These are phyloP conservation scores for Eurystomus gularis DNA, from an alignment of 2,113 vertebrate species.

Conservation along the genomic window DNA sequence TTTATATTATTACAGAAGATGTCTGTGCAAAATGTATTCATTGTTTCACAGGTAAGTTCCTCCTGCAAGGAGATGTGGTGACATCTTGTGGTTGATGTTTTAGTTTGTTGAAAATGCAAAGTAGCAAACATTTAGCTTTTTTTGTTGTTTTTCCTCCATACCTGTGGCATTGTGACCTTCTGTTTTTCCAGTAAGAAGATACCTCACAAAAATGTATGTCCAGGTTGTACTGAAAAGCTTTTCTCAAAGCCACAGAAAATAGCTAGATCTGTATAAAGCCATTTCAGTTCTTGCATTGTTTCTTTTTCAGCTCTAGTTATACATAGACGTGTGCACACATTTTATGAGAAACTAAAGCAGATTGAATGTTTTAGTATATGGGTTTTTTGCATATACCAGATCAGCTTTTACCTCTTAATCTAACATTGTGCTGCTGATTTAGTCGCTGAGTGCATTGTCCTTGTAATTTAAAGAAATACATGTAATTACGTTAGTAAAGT, in stretches of 20 bases:
- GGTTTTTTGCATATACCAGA: neutral
- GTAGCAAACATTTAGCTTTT: neutral
- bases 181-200: neutral
- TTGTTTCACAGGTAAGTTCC: neutral
- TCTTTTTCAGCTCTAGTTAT: neutral
- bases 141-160: neutral
- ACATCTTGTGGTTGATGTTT: slow-evolving; percentile 65
- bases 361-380: neutral
- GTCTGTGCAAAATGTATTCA: neutral
- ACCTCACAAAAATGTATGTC: neutral
- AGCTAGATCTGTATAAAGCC: neutral
- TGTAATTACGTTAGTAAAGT: neutral
- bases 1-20: neutral
- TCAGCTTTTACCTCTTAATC: neutral
- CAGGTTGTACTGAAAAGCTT: neutral
- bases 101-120: neutral
- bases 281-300: neutral
- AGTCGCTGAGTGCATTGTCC: neutral
- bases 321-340: neutral
- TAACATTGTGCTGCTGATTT: neutral
- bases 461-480: neutral
- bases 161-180: neutral
- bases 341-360: neutral
- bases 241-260: neutral
- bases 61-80: slow-evolving; percentile 8